Evolutionary conservation across 2,797 vertebrate genomes (phyloP), one percentile per base, ranked within the genome.

Genomic region (Meda fulgida): DNA sequence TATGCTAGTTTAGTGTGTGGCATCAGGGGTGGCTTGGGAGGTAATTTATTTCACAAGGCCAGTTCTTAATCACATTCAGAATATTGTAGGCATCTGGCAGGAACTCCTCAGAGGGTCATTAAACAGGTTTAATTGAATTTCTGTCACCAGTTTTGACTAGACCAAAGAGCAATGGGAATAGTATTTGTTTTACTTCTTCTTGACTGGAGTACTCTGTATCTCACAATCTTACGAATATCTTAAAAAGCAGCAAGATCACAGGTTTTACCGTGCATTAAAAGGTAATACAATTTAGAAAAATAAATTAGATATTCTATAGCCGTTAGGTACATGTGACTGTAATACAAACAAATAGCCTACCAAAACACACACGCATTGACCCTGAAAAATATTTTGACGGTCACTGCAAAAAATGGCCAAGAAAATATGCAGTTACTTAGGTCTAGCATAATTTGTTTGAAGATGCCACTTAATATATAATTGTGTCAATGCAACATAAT

Each of bases 101-200:
- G 43, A 69, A 69, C 86, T 89, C 71, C 87, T 88, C 84, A 71
- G 77, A 85, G 87, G 84, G 81, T 73, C 16, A 6, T 84, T 88
- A 90, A 88, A 89, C 82, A 81, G 85, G 84, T 90, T 91, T 92
- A 91, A 93, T 90, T 91, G 86, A 90, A 91, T 92, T 70, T 83
- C 76, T 85, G 83, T 89, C 84, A 80, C 86, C 82, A 70, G 85
- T 71, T 88, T 66, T 81, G 72, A 84, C 86, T 84, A 71, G 69
- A 13, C 76, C 13, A 18, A 46, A 63, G 84, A 60, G 80, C 76
- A 72, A 80, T 84, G 78, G 84, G 92, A 90, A 91, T 90, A 66
- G 80, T 90, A 89, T 90, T 83, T 90, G 87, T 90, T 90, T 90
- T 78, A 88, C 87, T 55, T 79, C 84, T 81, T 86, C 65, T 83